phyloP scores from a whole-genome alignment of 2,113 vertebrate species.

The Gracilinanus agilis region DNA sequence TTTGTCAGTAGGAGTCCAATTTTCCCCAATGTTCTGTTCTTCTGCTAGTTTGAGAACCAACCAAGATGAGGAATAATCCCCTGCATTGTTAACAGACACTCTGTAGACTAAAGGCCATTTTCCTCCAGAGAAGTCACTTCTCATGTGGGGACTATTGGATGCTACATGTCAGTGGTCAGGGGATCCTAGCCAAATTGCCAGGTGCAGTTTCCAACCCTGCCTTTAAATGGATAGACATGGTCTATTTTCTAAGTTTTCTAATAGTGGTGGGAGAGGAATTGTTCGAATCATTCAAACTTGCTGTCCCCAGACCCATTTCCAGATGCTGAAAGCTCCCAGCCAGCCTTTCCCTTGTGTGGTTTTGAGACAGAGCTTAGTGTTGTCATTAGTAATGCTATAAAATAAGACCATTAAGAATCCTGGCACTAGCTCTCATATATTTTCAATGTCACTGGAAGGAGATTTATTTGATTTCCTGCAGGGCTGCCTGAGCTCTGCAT shows the following conservation, averaged over 20 bases:
- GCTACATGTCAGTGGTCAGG: neutral
- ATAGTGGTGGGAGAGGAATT: conserved; percentile 56
- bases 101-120: neutral
- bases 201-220: conserved; percentile 10
- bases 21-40: neutral
- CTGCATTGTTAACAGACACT: neutral
- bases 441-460: conserved; percentile 37
- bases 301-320: conserved; percentile 48
- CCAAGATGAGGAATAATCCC: conserved; percentile 14
- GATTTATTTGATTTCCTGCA: conserved; percentile 57
- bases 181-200: neutral
- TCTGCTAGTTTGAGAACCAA: conserved; percentile 13
- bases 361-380: conserved; percentile 53
- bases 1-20: neutral
- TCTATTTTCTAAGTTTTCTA: conserved; percentile 49
- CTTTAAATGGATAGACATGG: conserved; percentile 17
- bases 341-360: conserved; percentile 43
- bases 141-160: neutral
- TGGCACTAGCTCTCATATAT: conserved; percentile 53
- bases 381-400: conserved; percentile 59
- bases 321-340: conserved; percentile 40
- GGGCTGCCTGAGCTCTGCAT: conserved; percentile 42
- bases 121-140: conserved; percentile 21
- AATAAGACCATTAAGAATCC: conserved; percentile 64
- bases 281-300: conserved; percentile 50